These are phyloP conservation scores for Therioaphis trifolii DNA, from an alignment of 2,888 invertebrate genomes.

Conservation along the genomic window DNA sequence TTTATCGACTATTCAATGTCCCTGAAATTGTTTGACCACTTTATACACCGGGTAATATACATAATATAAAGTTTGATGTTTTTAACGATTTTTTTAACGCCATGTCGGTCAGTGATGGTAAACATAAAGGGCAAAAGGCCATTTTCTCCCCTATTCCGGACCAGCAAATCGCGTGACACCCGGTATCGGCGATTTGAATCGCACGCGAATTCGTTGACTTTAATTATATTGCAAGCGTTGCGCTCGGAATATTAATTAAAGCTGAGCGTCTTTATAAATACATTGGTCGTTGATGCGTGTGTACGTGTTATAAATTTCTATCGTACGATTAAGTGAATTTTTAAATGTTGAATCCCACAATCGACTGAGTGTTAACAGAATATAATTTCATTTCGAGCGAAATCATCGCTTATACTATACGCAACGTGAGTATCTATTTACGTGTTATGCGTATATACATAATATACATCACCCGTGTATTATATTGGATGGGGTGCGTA, in stretches of 20 bases:
- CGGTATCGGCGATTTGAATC: neutral
- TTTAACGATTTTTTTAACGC: constrained; percentile 20
- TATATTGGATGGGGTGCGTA: no score
- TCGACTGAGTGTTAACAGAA: no score
- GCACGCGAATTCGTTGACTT: constrained; percentile 41
- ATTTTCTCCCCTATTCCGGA: constrained; percentile 33
- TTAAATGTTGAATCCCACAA: no score
- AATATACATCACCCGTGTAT: no score
- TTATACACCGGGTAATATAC: neutral
- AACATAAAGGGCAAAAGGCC: constrained; percentile 49
- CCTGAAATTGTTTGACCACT: neutral
- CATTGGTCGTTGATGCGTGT: neutral
- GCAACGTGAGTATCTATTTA: no score
- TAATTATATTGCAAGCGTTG: constrained; percentile 11
- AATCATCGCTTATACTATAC: neutral
- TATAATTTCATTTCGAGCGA: neutral
- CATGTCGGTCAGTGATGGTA: neutral
- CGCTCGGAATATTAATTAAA: constrained; percentile 39
- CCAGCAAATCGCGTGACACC: constrained; percentile 49
- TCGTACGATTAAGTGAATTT: no score
- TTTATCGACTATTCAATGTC: neutral
- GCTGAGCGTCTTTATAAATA: neutral
- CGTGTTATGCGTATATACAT: no score
- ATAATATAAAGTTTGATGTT: neutral
- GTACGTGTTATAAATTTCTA: neutral